Base-by-base conservation (phyloP, 2,888 invertebrate species). In the Epistrophe eligans region DNA sequence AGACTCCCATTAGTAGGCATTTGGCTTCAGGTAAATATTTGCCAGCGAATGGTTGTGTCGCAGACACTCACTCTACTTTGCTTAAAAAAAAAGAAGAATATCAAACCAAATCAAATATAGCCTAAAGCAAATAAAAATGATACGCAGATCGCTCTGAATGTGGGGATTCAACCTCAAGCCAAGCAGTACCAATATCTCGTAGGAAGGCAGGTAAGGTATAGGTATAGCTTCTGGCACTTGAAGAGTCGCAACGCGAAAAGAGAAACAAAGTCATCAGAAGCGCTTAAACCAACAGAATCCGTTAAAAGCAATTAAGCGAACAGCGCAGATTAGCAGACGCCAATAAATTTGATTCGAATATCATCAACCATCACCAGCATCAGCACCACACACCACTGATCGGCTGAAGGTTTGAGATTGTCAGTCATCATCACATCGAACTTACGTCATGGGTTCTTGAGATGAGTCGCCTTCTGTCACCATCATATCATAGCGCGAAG, bases 241-340 rank as follows among this genome's bases (percentile, higher is more conserved):
- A 15, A 43, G 13, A 43, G 62, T 24, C 62, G 62, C 40, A 62
- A 43, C 19, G 38, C 13, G 38, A 8, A 43, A 28, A 40, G 10
- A 38, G 24, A 73, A 43, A 60, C 17, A 73, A 43, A 72, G 48
- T 60, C 77, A 81, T 77, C 62, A 62, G 77, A 85, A 83, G 74
- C 76, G 83, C 83, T 83, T 83, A 67, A 87, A 72, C 72, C 66
- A 88, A 79, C 85, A 84, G 77, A 81, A 85, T 84, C 81, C 81
- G 88, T 81, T 81, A 82, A 88, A 84, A 88, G 88, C 88, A 88
- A 88, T 88, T 88, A 88, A 88, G 84, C 84, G 87, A 83, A 67
- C 83, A 87, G 87, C 71, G 83, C 79, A 76, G 82, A 87, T 87
- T 87, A 87, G 83, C 83, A 83, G 87, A 87, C 87, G 83, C 87